phyloP scores from a whole-genome alignment of 2,888 invertebrate species.

The Phengaris alcon region DNA sequence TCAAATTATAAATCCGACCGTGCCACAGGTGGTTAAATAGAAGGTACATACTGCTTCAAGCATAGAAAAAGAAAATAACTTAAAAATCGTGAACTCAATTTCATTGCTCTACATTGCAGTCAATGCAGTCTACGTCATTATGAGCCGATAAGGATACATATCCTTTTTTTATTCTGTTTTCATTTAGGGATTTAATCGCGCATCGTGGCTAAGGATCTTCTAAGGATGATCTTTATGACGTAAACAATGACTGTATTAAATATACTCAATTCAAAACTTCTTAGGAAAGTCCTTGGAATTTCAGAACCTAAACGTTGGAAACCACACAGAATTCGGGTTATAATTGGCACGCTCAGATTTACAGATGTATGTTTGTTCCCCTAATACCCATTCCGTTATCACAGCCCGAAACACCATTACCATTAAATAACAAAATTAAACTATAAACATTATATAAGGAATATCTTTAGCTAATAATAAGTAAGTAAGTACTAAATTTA shows the following conservation, averaged over 20 bases:
- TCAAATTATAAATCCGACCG: neutral
- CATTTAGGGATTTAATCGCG: no score
- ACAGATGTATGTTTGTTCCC: constrained; percentile 49
- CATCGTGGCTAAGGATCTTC: no score
- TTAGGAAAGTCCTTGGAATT: neutral
- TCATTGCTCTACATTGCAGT: neutral
- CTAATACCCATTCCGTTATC: constrained; percentile 65
- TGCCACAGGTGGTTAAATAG: neutral
- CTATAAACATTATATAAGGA: constrained; percentile 52
- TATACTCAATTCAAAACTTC: neutral
- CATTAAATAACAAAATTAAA: constrained; percentile 65
- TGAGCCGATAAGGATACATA: no score
- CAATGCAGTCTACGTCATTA: no score
- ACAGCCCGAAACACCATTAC: constrained; percentile 69
- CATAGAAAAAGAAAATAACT: neutral
- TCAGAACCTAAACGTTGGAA: neutral
- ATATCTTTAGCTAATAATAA: constrained; percentile 49
- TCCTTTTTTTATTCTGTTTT: no score
- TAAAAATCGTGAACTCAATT: neutral
- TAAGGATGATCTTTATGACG: neutral
- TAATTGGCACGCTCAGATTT: neutral
- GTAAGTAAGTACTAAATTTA: constrained; percentile 53
- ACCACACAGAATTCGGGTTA: neutral
- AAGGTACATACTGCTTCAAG: neutral
- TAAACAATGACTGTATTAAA: neutral